Evolutionary conservation across 2,888 invertebrate genomes (phyloP), one percentile per base, ranked within the genome.

Genomic region (Criorhina ranunculi): DNA sequence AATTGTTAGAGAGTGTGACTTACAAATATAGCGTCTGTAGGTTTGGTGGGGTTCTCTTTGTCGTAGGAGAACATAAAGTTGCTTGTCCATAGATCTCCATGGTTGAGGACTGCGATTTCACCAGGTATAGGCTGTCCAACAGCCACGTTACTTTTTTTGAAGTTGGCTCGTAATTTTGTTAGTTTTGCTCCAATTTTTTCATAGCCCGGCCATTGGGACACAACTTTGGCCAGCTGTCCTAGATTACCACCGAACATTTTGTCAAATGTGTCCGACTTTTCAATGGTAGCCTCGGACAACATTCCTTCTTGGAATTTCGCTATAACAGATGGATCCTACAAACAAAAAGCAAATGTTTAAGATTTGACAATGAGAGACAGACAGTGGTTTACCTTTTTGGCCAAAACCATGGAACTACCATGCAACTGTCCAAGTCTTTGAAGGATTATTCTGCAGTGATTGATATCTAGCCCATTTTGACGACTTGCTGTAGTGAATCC

Each of bases 51-150:
- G 60, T 89, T 85, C 88, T 89, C 35, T 19, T 62, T 24, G 42
- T 69, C 70, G 33, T 70, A 77, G 51, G 15, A 15, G 9, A 42
- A 76, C 77, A 77, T 77, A 24, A 93, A 91, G 86, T 93, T 93
- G 80, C 93, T 93, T 0, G 92, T 89, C 93, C 93, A 93, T 2
- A 93, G 88, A 88, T 93, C 93, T 1, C 93, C 93, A 78, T 93
- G 93, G 86, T 93, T 93, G 12, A 93, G 89, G 12, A 93, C 93
- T 76, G 91, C 89, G 1, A 86, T 66, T 0, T 59, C 62, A 1
- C 90, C 91, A 0, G 87, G 69, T 53, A 89, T 62, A 0, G 90
- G 91, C 73, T 88, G 89, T n/a, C 90, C 88, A 0, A 89, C 67
- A 8, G 87, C 88, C 0, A 90, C 46, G 0, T 91, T 88, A 17